A percentile compares a stretch with the other conserved stretches of the same genome.
Conservation (phyloP, 2,888 invertebrate species). For the Diachrysia chrysitis region DNA sequence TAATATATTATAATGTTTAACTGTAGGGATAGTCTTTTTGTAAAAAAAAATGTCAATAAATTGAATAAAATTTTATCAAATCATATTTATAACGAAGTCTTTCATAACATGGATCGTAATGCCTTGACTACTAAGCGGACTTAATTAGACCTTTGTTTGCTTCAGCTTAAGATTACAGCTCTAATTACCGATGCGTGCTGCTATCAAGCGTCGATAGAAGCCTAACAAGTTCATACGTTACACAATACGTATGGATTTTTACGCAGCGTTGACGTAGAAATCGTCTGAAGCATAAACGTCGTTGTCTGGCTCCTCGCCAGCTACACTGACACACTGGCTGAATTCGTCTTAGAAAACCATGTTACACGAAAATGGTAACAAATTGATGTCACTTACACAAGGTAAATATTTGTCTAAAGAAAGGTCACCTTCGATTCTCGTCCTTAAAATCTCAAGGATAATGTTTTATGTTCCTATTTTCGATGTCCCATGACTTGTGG, state of each 20-base stretch:
- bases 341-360: slow-evolving; percentile 51
- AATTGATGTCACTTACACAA: slow-evolving; percentile 31
- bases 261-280: slow-evolving; percentile 56
- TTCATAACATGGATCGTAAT: neutral
- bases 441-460: neutral
- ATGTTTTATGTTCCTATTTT: neutral
- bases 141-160: neutral
- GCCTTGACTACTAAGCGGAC: neutral
- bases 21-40: neutral
- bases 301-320: slow-evolving; percentile 53
- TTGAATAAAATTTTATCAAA: neutral
- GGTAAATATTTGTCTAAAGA: slow-evolving; percentile 31
- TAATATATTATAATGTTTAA: too few species aligned
- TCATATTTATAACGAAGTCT: neutral
- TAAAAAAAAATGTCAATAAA: neutral
- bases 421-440: slow-evolving; percentile 5
- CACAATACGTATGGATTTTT: slow-evolving; percentile 61
- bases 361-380: slow-evolving; percentile 27
- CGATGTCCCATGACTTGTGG: neutral
- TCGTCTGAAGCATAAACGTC: slow-evolving; percentile 47
- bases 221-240: slow-evolving; percentile 38
- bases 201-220: slow-evolving; percentile 26
- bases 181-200: neutral
- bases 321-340: slow-evolving; percentile 55
- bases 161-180: neutral